Base-by-base conservation (phyloP, 2,888 invertebrate genomes). In the Dicyrtomina minuta region DNA sequence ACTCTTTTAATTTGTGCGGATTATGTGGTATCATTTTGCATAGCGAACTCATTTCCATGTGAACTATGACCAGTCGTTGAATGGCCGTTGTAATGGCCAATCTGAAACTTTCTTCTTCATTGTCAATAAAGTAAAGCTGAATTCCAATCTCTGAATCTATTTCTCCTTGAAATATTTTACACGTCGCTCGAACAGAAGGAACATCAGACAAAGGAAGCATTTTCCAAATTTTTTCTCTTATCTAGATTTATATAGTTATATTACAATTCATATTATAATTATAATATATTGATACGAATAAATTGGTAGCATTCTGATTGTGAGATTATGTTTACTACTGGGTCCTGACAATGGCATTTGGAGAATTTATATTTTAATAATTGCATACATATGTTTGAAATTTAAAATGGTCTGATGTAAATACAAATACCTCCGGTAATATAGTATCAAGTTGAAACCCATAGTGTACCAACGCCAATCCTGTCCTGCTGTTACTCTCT, bases 151-250 rank as follows among this genome's bases (percentile, higher is more conserved):
- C 62, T 10, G 1, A 27, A 27, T 49, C 49, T n/a, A 62, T 62
- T 17, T 62, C 62, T 2, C 24, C n/a, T 15, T 24, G 46, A 27
- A 62, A 62, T 49, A 26, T 62, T 27, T 49, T 46, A 33, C 62
- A 62, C 3, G 49, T 62, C 17, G n/a, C 22, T 15, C 62, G 46
- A 15, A 62, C n/a, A 6, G n/a, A 5, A 2, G 4, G 1, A 2
- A 62, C 3, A 10, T 43, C 44, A 1, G 27, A 1, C 10, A 12
- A 33, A 17, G 62, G 8, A 4, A 62, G 22, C 3, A 20, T 46
- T 15, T 27, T 46, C 62, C 62, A 62, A n/a, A 62, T 62, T 62
- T 46, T 8, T 49, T 62, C 62, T 10, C 62, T 12, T 13, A 49
- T 17, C 62, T 62, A 17, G 24, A 46, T 22, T 44, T 44, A 41